Conservation (phyloP, 1,140 invertebrate genomes). For the Paramacrobiotus metropolitanus region DNA sequence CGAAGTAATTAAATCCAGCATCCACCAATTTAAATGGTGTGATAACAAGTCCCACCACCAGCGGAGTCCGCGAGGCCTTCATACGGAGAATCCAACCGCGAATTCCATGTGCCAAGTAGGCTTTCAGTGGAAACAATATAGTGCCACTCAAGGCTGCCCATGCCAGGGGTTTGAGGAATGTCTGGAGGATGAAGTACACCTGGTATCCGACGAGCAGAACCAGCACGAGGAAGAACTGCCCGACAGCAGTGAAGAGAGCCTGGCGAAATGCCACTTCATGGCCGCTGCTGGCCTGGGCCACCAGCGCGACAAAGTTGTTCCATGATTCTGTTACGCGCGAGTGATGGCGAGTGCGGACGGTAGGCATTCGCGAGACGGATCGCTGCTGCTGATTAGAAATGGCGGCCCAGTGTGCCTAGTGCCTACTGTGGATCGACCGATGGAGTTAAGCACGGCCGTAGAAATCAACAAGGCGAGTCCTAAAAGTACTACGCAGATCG, state of each 20-base stretch:
- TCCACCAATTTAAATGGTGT: background rate
- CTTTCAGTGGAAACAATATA: background rate
- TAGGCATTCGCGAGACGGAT: background rate
- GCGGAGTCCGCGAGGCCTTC: background rate
- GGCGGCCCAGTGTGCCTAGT: no score
- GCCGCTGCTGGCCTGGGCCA: background rate
- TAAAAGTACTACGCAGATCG: no score
- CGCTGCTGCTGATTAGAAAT: no score
- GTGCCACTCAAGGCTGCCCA: background rate
- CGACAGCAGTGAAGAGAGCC: background rate
- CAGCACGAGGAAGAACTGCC: background rate
- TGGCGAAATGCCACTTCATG: background rate
- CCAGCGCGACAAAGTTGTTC: background rate
- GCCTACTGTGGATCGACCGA: no score
- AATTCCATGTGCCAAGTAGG: background rate
- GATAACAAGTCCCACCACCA: background rate
- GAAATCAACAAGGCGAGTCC: no score
- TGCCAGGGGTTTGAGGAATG: background rate
- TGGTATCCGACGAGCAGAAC: background rate
- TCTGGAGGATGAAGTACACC: background rate
- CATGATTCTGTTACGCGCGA: slow-evolving; percentile 1
- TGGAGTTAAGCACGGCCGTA: no score
- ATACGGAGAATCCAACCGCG: background rate
- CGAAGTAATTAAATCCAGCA: background rate
- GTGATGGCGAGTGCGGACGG: background rate